Percentiles rank a stretch among this genome's conserved stretches.
phyloP scores from a whole-genome alignment of 2,113 vertebrate species.

The Mustela lutreola region DNA sequence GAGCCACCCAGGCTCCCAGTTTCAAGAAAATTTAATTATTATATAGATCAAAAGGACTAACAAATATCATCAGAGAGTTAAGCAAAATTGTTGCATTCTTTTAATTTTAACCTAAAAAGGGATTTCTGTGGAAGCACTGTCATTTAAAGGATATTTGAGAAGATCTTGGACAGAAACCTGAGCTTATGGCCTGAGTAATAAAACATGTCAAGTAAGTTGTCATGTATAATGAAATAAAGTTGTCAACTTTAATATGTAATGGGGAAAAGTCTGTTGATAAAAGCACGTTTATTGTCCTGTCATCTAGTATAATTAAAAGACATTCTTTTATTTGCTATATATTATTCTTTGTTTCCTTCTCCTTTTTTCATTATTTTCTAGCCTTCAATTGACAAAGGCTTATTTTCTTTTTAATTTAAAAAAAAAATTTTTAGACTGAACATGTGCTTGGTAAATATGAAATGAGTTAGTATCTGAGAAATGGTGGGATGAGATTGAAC shows the following conservation, averaged over 20 bases:
- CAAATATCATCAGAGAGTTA: not conserved
- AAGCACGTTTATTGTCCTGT: no score
- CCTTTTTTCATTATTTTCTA: not conserved
- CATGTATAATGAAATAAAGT: not conserved
- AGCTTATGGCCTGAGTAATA: rapidly evolving
- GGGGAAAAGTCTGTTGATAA: not conserved
- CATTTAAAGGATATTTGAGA: not conserved
- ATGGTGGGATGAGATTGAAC: not conserved
- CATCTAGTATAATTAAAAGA: not conserved
- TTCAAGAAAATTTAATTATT: not conserved
- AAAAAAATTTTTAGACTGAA: not conserved
- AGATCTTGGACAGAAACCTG: not conserved
- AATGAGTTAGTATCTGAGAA: not conserved
- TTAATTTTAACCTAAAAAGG: not conserved
- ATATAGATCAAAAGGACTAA: not conserved
- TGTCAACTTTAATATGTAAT: not conserved
- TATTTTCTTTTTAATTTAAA: not conserved
- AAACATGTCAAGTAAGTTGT: not conserved
- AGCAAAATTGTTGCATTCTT: not conserved
- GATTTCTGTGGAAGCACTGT: not conserved
- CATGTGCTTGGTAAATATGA: not conserved
- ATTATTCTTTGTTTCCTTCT: not conserved
- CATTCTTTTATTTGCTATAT: not conserved
- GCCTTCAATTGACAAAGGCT: not conserved
- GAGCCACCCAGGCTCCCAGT: not conserved